phyloP scores from a whole-genome alignment of 2,888 invertebrate species.

The Sesamia inferens region DNA sequence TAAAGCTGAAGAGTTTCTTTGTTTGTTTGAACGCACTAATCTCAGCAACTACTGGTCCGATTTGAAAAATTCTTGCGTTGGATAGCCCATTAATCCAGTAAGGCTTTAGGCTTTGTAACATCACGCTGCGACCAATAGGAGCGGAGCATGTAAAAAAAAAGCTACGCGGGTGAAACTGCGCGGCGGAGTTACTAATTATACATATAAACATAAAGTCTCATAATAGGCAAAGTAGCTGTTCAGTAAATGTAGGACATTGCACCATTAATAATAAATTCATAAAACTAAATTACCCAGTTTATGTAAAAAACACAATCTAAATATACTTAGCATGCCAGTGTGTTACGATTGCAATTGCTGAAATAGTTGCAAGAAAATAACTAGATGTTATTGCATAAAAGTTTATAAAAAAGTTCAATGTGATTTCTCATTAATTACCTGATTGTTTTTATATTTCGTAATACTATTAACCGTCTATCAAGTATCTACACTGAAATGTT shows the following conservation, averaged over 20 bases:
- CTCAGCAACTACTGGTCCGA: too few relatives aligned
- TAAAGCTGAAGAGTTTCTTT: too few relatives aligned
- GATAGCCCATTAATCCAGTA: too few relatives aligned
- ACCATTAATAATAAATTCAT: constrained; percentile 14
- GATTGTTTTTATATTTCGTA: not conserved
- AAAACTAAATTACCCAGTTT: constrained; percentile 20
- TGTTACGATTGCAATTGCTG: not conserved
- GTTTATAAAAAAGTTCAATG: not conserved
- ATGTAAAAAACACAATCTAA: constrained; percentile 1
- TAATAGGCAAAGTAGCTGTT: not conserved
- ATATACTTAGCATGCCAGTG: constrained; percentile 6
- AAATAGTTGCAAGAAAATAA: constrained; percentile 5
- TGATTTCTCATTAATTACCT: not conserved
- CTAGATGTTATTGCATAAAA: not conserved
- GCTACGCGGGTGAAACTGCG: too few relatives aligned
- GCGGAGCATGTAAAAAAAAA: too few relatives aligned
- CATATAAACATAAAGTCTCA: not conserved
- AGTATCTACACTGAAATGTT: not conserved
- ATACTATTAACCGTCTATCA: not conserved
- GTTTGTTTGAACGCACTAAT: too few relatives aligned
- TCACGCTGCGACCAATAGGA: too few relatives aligned
- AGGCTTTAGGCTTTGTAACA: too few relatives aligned
- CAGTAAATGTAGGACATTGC: constrained; percentile 1
- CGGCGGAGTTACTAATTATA: too few relatives aligned
- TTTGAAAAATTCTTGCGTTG: too few relatives aligned